phyloP scores from a whole-genome alignment of 2,888 invertebrate species.

The Tenthredo scrophulariae region DNA sequence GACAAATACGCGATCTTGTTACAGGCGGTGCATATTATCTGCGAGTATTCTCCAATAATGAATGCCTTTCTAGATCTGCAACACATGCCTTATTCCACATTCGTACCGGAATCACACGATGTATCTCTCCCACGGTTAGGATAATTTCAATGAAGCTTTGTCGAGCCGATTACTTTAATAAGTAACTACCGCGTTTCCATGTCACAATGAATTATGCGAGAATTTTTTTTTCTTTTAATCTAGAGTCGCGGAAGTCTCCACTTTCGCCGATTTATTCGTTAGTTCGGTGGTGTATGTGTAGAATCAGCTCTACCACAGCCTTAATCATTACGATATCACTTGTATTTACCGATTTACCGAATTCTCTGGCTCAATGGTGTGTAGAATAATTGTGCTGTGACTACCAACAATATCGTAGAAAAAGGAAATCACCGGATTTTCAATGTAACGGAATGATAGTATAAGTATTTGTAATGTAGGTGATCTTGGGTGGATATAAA shows the following conservation, averaged over 20 bases:
- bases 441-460: not conserved
- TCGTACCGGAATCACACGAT: not conserved
- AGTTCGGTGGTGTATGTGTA: not conserved
- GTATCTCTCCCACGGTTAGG: not conserved
- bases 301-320: not conserved
- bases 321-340: not conserved
- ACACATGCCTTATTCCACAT: not conserved
- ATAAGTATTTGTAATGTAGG: not conserved
- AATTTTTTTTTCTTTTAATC: not conserved
- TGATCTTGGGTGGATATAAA: not conserved
- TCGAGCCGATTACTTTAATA: not conserved
- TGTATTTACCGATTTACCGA: not conserved
- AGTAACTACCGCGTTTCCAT: not conserved
- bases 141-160: not conserved
- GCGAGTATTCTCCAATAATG: not conserved
- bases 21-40: not conserved
- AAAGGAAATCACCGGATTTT: not conserved
- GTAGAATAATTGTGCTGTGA: not conserved
- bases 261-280: not conserved
- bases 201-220: not conserved
- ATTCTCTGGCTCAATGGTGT: not conserved
- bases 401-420: not conserved
- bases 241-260: not conserved
- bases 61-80: not conserved
- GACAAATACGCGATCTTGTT: not conserved